These are phyloP conservation scores for Bimastos eiseni DNA, from an alignment of 2,888 invertebrate genomes.

Conservation along the genomic window DNA sequence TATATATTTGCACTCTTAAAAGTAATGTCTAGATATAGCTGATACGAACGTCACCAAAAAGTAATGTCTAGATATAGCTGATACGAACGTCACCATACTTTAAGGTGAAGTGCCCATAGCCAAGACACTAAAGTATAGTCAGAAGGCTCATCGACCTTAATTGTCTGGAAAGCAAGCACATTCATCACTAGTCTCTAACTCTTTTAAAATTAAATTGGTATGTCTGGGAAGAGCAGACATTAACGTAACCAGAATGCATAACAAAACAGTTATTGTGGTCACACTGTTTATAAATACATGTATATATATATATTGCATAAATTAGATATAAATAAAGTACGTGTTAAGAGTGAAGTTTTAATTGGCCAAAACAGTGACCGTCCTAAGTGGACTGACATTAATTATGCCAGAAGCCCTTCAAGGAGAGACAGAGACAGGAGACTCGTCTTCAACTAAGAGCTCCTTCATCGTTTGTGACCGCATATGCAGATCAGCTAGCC, in stretches of 20 bases:
- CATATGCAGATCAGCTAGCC: not conserved
- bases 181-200: too few relatives aligned
- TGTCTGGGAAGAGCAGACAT: not conserved
- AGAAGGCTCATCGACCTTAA: too few relatives aligned
- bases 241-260: not conserved
- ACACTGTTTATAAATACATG: not conserved
- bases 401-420: not conserved
- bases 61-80: too few relatives aligned
- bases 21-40: too few relatives aligned
- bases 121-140: too few relatives aligned
- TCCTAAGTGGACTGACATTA: not conserved
- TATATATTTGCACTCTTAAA: not conserved
- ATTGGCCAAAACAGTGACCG: constrained; percentile 5
- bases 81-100: too few relatives aligned
- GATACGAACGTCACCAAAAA: too few relatives aligned
- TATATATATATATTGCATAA: not conserved
- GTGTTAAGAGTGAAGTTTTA: constrained; percentile 6
- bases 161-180: too few relatives aligned
- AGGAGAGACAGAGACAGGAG: not conserved
- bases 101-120: too few relatives aligned
- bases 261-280: not conserved
- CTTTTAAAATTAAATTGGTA: not conserved
- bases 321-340: not conserved
- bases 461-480: not conserved
- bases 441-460: constrained; percentile 4